Percentiles rank a stretch among this genome's conserved stretches.
Evolutionary conservation across 2,113 vertebrate genomes (phyloP).

Genomic region (Myxocyprinus asiaticus): DNA sequence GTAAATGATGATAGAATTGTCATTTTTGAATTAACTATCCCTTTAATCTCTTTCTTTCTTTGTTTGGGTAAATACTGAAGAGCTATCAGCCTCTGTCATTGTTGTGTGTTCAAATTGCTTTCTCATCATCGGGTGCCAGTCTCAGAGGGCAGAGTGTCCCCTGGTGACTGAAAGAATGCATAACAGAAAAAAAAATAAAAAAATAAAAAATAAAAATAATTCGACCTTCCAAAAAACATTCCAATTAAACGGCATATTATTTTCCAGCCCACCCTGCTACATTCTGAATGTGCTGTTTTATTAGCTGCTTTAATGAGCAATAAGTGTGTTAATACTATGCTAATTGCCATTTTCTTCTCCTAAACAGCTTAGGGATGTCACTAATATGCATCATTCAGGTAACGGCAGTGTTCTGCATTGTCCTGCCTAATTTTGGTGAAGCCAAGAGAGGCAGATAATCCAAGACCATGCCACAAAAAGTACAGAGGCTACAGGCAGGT

Average conservation of each 20-base stretch:
- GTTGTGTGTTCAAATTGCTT: too few relatives aligned
- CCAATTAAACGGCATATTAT: not conserved
- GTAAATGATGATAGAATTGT: too few relatives aligned
- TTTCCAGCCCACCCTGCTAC: not conserved
- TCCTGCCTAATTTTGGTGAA: not conserved
- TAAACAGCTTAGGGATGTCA: not conserved
- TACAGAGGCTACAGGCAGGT: too few relatives aligned
- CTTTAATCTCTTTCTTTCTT: too few relatives aligned
- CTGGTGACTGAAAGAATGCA: slow-evolving; percentile 42
- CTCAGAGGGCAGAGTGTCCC: slow-evolving; percentile 49
- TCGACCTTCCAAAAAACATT: not conserved
- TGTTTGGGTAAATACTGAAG: too few relatives aligned
- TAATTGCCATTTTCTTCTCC: not conserved
- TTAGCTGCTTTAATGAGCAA: not conserved
- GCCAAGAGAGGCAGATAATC: not conserved
- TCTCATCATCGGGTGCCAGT: not conserved
- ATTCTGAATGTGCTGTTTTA: not conserved
- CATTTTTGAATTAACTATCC: too few relatives aligned
- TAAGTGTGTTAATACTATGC: not conserved
- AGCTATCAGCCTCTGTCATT: too few relatives aligned
- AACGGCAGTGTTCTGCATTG: not conserved
- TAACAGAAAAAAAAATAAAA: slow-evolving; percentile 4
- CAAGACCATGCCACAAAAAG: not conserved
- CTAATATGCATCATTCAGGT: not conserved
- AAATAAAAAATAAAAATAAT: not conserved